Base-by-base conservation (phyloP, 2,113 vertebrate genomes). In the Bujurquina vittata region DNA sequence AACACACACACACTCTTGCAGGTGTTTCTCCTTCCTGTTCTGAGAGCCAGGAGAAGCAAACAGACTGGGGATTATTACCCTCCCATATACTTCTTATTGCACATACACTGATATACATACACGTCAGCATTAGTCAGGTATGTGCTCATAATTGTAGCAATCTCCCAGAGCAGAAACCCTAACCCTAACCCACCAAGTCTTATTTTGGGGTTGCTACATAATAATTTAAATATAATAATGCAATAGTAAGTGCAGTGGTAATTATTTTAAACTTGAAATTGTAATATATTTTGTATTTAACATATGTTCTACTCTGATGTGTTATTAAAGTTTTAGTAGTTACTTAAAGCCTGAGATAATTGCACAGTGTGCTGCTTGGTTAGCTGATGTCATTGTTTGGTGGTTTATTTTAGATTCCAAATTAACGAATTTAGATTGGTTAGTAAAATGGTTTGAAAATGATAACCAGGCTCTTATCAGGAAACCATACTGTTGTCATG, bases 21-120 rank as follows among this genome's bases (percentile, higher is more conserved):
- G 93, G 94, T 94, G 93, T 94, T 93, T 90, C 85, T 88, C 86
- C 88, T 93, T 94, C 92, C 88, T 91, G 84, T 80, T 77, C 77
- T 12, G 14, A 35, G 77, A 89, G 91, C 87, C 91, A 88, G 87
- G 61, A 90, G 88, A 85, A 80, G 85, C 87, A 91, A 93, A 94
- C 93, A 94, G 85, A 88, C 87, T 9, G 8, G 61, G 79, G 90
- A 86, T 84, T 93, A 91, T 93, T 93, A 80, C 61, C 65, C 77
- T 46, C 37, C 35, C 88, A 88, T 83, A 60, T 88, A 75, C 69
- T 86, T 87, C 76, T 79, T 72, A 62, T 86, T 79, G 15, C 87
- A 43, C 69, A 79, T 23, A 49, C 14, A 49, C 58, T 59, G 23
- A 74, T 22, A 72, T 75, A 77, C 69, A 75, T 76, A 83, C 20